Conservation (phyloP, 1,140 invertebrate genomes). For the Neodiprion pinetum region DNA sequence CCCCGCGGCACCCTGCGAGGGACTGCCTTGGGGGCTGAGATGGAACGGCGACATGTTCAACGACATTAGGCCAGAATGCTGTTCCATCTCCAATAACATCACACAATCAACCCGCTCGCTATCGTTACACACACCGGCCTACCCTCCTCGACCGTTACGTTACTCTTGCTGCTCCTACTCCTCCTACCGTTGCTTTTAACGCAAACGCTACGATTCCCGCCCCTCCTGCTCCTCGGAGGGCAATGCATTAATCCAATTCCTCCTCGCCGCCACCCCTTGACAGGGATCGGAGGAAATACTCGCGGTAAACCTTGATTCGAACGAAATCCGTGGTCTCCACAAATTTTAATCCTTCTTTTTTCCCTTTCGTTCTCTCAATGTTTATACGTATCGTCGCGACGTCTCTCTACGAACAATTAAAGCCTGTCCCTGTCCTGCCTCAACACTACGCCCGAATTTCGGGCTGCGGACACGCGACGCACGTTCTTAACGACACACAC, state of each 20-base stretch:
- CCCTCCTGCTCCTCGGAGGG: too few species aligned
- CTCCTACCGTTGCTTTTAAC: background rate
- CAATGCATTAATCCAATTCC: too few species aligned
- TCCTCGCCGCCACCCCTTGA: too few species aligned
- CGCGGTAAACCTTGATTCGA: background rate
- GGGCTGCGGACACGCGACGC: background rate
- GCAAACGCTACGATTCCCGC: background rate
- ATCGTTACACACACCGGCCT: background rate
- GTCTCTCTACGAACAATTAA: too few species aligned
- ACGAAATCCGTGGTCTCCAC: background rate
- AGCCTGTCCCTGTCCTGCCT: background rate
- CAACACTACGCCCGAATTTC: background rate
- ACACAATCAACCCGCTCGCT: background rate
- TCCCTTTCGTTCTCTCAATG: too few species aligned
- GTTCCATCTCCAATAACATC: constrained; percentile 84
- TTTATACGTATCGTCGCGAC: too few species aligned
- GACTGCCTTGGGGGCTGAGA: constrained; percentile 72
- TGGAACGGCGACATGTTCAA: constrained; percentile 85
- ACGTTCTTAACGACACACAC: too few species aligned
- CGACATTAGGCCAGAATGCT: constrained; percentile 82
- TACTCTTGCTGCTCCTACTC: too few species aligned
- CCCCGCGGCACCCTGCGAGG: constrained; percentile 51
- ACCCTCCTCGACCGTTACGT: background rate
- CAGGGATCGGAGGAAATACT: too few species aligned
- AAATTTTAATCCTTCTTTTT: too few species aligned